These are phyloP conservation scores for Acronicta aceris DNA, from an alignment of 2,888 invertebrate species.

Conservation along the genomic window DNA sequence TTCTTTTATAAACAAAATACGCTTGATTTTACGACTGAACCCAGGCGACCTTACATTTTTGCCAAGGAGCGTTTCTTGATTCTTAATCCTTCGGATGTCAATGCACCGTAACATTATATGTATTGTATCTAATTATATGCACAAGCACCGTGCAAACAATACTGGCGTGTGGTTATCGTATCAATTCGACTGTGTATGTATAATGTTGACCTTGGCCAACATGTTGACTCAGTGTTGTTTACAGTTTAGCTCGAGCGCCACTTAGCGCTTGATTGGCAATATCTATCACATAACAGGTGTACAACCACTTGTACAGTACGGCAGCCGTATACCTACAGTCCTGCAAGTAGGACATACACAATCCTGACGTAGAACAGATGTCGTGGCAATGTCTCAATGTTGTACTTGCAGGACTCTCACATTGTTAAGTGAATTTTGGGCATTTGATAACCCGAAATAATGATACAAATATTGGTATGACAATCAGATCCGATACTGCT, in stretches of 20 bases:
- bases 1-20: background rate
- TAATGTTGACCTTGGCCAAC: constrained; percentile 8
- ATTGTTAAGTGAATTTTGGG: no score
- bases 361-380: background rate
- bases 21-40: no score
- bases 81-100: no score
- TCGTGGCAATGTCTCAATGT: background rate
- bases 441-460: no score
- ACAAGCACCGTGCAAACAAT: background rate
- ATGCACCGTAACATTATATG: no score
- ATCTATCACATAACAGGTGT: constrained; percentile 5
- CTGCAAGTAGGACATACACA: background rate
- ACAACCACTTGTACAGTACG: background rate
- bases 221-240: constrained; percentile 11
- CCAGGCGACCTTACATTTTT: no score
- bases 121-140: background rate
- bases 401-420: no score
- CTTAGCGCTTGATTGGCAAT: constrained; percentile 19
- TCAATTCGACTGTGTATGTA: background rate
- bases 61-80: no score
- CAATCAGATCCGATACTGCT: background rate
- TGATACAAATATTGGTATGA: no score
- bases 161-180: constrained; percentile 1
- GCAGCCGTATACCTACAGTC: no score
- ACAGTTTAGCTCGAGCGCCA: constrained; percentile 20